Percentiles rank a stretch among this genome's conserved stretches.
These are phyloP conservation scores for Amblyornis subalaris DNA, from an alignment of 2,113 vertebrate genomes.

Conservation along the genomic window DNA sequence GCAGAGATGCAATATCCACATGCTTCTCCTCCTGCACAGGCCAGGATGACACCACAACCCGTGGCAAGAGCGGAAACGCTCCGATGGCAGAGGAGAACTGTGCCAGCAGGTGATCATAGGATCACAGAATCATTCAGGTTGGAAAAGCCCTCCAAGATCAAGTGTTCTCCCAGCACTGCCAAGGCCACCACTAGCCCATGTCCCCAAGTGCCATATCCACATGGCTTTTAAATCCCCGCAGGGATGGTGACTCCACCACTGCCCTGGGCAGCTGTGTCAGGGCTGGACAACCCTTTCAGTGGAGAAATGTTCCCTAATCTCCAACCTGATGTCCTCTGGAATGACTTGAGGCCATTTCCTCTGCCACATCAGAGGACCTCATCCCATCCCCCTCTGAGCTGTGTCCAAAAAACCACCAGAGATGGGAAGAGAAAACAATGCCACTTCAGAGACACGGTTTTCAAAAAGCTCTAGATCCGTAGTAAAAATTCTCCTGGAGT, in stretches of 20 bases:
- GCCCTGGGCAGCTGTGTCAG: not conserved
- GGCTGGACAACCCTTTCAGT: not conserved
- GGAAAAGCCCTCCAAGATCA: not conserved
- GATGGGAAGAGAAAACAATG: not conserved
- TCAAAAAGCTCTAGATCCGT: not conserved
- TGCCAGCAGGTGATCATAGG: not conserved
- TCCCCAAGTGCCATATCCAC: not conserved
- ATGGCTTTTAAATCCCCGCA: not conserved
- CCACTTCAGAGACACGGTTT: not conserved
- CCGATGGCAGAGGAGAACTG: not conserved
- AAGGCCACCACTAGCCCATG: not conserved
- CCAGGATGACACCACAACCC: not conserved
- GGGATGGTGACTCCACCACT: not conserved
- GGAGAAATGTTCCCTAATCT: not conserved
- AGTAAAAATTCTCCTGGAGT: not conserved
- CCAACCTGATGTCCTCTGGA: not conserved
- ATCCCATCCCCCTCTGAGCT: not conserved
- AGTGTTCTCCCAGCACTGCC: not conserved
- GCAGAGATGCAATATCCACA: rapidly evolving
- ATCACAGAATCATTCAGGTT: not conserved
- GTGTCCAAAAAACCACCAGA: not conserved
- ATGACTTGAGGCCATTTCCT: not conserved
- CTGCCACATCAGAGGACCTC: not conserved
- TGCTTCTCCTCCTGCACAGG: not conserved
- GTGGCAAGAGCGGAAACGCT: not conserved